Evolutionary conservation across 2,797 vertebrate genomes (phyloP).

Genomic region (Hyperoplus immaculatus): DNA sequence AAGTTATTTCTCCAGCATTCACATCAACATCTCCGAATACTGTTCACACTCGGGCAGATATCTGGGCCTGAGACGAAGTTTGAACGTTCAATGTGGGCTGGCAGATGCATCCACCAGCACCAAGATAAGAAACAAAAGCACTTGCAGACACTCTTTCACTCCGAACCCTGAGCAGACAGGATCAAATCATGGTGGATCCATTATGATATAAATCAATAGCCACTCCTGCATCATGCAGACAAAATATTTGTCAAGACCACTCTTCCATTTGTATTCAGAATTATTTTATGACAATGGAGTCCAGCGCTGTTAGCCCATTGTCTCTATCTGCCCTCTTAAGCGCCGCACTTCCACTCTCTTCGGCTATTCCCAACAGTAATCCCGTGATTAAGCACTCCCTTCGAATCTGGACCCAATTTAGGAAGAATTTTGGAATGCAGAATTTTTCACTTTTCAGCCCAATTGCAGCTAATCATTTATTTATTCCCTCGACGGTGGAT

Average conservation of each 20-base stretch:
- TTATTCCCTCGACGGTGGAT: too few relatives aligned
- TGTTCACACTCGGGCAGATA: constrained; percentile 67
- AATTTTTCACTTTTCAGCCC: too few relatives aligned
- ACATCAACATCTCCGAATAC: constrained; percentile 56
- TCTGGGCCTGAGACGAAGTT: constrained; percentile 50
- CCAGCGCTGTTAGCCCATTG: too few relatives aligned
- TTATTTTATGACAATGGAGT: too few relatives aligned
- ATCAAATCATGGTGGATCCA: constrained; percentile 42
- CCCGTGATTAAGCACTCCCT: too few relatives aligned
- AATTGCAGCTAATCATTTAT: too few relatives aligned
- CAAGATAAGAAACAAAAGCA: constrained; percentile 66
- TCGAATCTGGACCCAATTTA: too few relatives aligned
- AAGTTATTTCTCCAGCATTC: constrained; percentile 50
- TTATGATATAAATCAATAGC: constrained; percentile 55
- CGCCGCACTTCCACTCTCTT: too few relatives aligned
- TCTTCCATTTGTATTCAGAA: neutral
- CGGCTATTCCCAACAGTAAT: too few relatives aligned
- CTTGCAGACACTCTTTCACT: constrained; percentile 34
- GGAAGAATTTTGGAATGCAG: too few relatives aligned
- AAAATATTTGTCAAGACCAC: constrained; percentile 14
- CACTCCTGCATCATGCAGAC: constrained; percentile 14
- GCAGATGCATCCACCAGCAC: constrained; percentile 55
- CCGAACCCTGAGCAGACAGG: constrained; percentile 41
- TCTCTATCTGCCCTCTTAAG: too few relatives aligned
- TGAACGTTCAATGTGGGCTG: constrained; percentile 69